Base-by-base conservation (phyloP, 2,888 invertebrate genomes). In the Sminthurides aquaticus region DNA sequence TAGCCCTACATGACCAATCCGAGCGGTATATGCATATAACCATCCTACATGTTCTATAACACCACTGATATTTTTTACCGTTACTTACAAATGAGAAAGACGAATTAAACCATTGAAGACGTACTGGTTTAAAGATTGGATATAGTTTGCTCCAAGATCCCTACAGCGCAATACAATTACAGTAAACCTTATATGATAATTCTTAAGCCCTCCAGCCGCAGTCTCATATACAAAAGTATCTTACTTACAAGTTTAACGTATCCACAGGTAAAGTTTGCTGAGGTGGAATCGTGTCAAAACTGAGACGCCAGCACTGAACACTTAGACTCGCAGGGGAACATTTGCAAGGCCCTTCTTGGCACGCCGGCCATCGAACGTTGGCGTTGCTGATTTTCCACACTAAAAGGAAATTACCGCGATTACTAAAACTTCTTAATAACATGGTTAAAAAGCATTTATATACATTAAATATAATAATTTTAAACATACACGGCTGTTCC, bases 91-190 rank as follows among this genome's bases (percentile, higher is more conserved):
- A 65, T 81, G 79, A 49, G 75, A 81, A 2, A 89, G 79, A 26
- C 84, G 83, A 2, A 82, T 80, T 79, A 89, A 81, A 8, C 84
- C 84, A 71, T 83, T 82, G 76, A 89, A 88, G 0, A 86, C 83
- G 67, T 85, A 84, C 76, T 86, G 86, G 77, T 88, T 85, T 58
- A 89, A 77, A 0, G 87, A 86, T 18, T 84, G 82, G 62, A 89
- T 77, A 71, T 82, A 82, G 77, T 89, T 89, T 2, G 86, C 84
- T 22, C 87, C 88, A 67, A 89, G 79, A 75, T 89, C 89, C 64
- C 89, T 89, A 79, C 15, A 60, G 18, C n/a, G n/a, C n/a, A n/a
- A n/a, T n/a, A n/a, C n/a, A n/a, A n/a, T n/a, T n/a, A n/a, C n/a
- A n/a, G n/a, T n/a, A n/a, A n/a, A n/a, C n/a, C n/a, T n/a, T n/a